Percentiles rank a stretch among this genome's conserved stretches.
Conservation (phyloP, 2,113 vertebrate species). For the Falco punctatus region DNA sequence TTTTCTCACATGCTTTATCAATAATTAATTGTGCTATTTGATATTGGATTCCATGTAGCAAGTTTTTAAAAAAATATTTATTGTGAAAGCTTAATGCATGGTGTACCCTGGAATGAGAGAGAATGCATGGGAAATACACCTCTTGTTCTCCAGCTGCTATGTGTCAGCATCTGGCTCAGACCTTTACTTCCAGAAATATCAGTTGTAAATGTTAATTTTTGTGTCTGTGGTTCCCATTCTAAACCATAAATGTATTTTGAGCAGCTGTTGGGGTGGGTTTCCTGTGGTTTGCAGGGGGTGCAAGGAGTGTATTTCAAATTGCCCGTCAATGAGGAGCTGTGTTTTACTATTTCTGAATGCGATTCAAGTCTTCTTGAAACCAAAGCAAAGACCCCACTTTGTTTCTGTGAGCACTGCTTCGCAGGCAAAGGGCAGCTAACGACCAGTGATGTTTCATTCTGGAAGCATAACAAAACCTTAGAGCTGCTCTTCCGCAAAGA, state of each 20-base stretch:
- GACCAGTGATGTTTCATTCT: neutral
- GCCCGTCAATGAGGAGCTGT: neutral
- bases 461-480: neutral
- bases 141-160: neutral
- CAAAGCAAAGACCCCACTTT: neutral
- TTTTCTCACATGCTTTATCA: neutral
- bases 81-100: slow-evolving; percentile 12
- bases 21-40: neutral
- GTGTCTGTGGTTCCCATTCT: neutral
- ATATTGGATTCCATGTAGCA: neutral
- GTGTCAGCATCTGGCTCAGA: neutral
- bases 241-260: neutral
- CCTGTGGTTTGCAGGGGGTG: neutral
- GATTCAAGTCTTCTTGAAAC: neutral
- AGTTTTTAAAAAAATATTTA: neutral
- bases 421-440: neutral
- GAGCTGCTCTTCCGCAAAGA: neutral
- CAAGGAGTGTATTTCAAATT: neutral
- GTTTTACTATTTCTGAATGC: neutral
- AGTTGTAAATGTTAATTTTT: neutral
- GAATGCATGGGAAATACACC: slow-evolving; percentile 3
- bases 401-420: neutral
- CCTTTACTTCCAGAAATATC: neutral
- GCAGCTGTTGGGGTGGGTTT: neutral
- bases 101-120: neutral